A percentile compares a stretch with the other conserved stretches of the same genome.
Evolutionary conservation across 1,140 invertebrate species (phyloP).

Genomic region (Orussus abietinus): DNA sequence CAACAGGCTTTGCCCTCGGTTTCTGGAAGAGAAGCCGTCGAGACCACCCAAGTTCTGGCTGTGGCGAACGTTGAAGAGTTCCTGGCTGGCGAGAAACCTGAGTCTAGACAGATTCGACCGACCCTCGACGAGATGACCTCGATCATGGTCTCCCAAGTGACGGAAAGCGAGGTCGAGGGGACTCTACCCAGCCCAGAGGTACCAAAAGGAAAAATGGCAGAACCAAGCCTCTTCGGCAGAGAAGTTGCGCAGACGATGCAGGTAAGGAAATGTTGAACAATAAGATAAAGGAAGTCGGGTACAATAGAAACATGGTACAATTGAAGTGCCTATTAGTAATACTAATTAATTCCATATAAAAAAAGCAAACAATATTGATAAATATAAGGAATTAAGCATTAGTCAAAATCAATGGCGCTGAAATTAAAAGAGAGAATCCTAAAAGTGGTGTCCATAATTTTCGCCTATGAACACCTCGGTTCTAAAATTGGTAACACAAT

Average conservation of each 20-base stretch:
- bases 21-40: constrained; percentile 28
- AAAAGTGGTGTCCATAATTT: too few species aligned
- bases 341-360: too few species aligned
- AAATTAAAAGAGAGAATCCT: too few species aligned
- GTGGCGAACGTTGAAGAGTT: constrained; percentile 26
- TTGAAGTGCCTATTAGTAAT: too few species aligned
- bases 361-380: too few species aligned
- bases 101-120: constrained; percentile 18
- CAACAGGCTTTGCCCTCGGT: constrained; percentile 28
- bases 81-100: constrained; percentile 29
- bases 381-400: too few species aligned
- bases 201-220: constrained; percentile 18
- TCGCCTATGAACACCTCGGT: too few species aligned
- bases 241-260: constrained; percentile 23
- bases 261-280: too few species aligned
- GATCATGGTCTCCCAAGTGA: constrained; percentile 24
- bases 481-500: too few species aligned
- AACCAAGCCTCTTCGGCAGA: constrained; percentile 17
- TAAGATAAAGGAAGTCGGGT: too few species aligned
- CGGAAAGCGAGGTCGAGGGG: constrained; percentile 24
- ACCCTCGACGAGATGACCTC: constrained; percentile 16
- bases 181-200: constrained; percentile 6
- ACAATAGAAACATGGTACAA: too few species aligned
- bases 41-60: constrained; percentile 27
- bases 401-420: too few species aligned